A percentile compares a stretch with the other conserved stretches of the same genome.
Evolutionary conservation across 2,797 vertebrate genomes (phyloP).

Genomic region (Limnodromus scolopaceus): DNA sequence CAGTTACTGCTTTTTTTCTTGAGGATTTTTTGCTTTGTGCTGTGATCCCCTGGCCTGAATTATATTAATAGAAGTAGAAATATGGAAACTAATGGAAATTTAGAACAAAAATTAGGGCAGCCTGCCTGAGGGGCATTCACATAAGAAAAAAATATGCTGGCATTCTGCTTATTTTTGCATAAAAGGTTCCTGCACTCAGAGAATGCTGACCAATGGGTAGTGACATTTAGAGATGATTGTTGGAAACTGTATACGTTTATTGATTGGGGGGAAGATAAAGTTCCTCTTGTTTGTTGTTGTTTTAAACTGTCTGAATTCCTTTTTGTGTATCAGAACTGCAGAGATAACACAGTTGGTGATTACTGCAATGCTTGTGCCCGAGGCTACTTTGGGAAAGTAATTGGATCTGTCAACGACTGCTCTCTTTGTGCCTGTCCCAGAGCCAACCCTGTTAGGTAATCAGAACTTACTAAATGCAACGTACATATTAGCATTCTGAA

Average conservation of each 20-base stretch:
- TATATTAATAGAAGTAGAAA: not conserved
- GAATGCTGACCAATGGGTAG: not conserved
- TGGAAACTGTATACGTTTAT: not conserved
- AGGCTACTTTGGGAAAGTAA: conserved; percentile 88
- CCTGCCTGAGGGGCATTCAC: not conserved
- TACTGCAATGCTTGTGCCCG: conserved; percentile 85
- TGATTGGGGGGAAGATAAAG: not conserved
- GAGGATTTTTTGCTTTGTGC: not conserved
- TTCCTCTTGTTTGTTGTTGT: not conserved
- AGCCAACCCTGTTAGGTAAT: conserved; percentile 79
- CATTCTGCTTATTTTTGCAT: not conserved
- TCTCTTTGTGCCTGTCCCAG: conserved; percentile 90
- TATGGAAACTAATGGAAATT: not conserved
- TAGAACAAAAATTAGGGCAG: not conserved
- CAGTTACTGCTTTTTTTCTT: not conserved
- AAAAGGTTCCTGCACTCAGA: not conserved
- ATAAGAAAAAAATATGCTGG: not conserved
- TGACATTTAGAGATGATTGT: not conserved
- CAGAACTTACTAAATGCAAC: not conserved
- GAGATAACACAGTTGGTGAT: conserved; percentile 86
- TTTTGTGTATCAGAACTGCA: conserved; percentile 82
- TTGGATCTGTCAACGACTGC: conserved; percentile 86
- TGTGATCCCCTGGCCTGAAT: not conserved
- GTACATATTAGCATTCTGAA: not conserved
- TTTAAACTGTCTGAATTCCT: conserved; percentile 2